Conservation (phyloP, 2,888 invertebrate genomes). For the Chloromyia formosa region DNA sequence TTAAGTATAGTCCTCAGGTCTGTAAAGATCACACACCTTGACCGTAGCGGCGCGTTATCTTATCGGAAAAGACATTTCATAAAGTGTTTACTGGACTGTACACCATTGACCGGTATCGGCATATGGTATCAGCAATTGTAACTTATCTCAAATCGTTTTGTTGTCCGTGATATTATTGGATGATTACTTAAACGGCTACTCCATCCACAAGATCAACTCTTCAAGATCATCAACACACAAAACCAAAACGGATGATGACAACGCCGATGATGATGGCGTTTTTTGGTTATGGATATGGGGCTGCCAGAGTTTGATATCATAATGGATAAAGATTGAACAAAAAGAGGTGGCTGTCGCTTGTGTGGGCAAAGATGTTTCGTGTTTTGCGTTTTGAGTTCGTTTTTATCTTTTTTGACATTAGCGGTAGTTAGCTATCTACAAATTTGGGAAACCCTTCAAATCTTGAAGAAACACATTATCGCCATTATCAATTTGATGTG, state of each 20-base stretch:
- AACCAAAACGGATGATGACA: not conserved
- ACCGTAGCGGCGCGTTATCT: conserved; percentile 23
- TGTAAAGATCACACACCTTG: conserved; percentile 33
- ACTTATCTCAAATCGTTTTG: conserved; percentile 42
- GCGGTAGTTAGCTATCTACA: too few relatives aligned
- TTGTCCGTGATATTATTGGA: conserved; percentile 35
- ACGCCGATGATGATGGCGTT: not conserved
- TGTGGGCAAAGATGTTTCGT: too few relatives aligned
- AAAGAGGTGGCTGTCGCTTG: too few relatives aligned
- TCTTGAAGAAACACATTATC: too few relatives aligned
- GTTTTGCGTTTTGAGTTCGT: too few relatives aligned
- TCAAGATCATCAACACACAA: conserved; percentile 4
- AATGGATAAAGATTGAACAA: too few relatives aligned
- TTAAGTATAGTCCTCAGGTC: conserved; percentile 4
- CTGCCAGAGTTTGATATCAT: too few relatives aligned
- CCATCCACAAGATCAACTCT: conserved; percentile 26
- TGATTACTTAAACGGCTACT: conserved; percentile 35
- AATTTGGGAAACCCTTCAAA: too few relatives aligned
- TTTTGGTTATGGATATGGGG: not conserved
- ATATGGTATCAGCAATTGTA: conserved; percentile 28
- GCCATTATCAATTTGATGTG: too few relatives aligned
- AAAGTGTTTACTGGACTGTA: conserved; percentile 40
- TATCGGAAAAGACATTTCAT: conserved; percentile 44
- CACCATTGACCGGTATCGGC: conserved; percentile 23
- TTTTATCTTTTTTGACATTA: too few relatives aligned